Conservation (phyloP, 53 echinoderm and acorn worm genomes). For the Mesocentrotus franciscanus region DNA sequence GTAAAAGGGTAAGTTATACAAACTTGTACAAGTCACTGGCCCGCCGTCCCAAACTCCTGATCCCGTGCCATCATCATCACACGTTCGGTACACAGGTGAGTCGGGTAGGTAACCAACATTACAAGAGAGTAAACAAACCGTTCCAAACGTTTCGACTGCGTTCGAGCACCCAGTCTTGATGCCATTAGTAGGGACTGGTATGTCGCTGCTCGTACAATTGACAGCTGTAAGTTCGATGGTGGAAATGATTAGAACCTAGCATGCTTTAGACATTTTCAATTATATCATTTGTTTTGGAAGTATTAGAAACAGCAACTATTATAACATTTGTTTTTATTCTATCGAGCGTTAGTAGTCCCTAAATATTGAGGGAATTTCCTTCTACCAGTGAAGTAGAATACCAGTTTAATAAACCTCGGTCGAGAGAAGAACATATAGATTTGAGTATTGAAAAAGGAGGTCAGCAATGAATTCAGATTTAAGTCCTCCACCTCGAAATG, state of each 20-base stretch:
- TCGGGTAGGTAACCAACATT: conserved; percentile 82
- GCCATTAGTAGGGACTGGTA: conserved; percentile 83
- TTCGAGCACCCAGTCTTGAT: conserved; percentile 74
- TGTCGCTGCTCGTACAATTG: conserved; percentile 74
- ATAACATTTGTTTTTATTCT: neutral
- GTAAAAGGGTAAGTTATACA: neutral
- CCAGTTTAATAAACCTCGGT: no score
- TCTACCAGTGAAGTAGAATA: no score
- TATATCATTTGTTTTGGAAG: no score
- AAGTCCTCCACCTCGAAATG: no score
- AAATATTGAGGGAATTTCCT: no score
- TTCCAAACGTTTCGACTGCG: conserved; percentile 64
- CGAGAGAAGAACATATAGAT: no score
- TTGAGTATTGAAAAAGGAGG: no score
- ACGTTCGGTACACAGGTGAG: conserved; percentile 64
- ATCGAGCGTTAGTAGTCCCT: no score
- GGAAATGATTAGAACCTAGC: neutral
- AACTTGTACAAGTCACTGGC: conserved; percentile 81
- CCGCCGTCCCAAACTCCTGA: conserved; percentile 75
- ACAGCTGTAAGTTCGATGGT: conserved; percentile 60
- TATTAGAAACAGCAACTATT: neutral
- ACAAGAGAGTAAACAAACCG: conserved; percentile 72
- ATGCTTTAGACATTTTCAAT: neutral
- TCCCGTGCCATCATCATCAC: conserved; percentile 77
- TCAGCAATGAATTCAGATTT: no score